Evolutionary conservation across 1,140 invertebrate species (phyloP).

Genomic region (Neoseiulus cucumeris): DNA sequence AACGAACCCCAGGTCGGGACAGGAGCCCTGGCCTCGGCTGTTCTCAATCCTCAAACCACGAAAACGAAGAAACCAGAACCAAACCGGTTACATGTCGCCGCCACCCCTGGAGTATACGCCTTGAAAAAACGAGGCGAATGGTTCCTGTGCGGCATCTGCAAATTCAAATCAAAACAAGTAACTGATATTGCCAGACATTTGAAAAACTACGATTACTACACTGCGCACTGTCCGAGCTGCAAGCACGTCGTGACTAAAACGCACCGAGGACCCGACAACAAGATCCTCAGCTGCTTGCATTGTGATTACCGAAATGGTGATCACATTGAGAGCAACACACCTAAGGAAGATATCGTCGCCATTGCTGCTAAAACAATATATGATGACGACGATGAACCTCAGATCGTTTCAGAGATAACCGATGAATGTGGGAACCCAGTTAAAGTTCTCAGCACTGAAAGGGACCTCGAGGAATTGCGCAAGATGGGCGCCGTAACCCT

Average conservation of each 20-base stretch:
- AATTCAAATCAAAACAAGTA: background rate
- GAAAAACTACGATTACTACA: background rate
- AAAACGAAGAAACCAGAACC: background rate
- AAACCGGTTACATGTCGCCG: background rate
- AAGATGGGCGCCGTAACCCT: background rate
- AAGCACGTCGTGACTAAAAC: background rate
- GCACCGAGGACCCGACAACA: background rate
- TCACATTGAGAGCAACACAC: background rate
- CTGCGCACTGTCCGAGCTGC: background rate
- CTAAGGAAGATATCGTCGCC: slow-evolving; percentile 3
- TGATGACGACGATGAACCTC: slow-evolving; percentile 3
- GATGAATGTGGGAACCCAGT: background rate
- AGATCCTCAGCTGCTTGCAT: slow-evolving; percentile 7
- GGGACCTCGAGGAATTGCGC: background rate
- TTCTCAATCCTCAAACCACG: too few species aligned
- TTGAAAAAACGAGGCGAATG: background rate
- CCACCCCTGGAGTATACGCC: background rate
- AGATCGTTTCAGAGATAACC: background rate
- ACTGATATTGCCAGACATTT: background rate
- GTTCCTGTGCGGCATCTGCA: background rate
- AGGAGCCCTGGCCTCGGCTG: too few species aligned
- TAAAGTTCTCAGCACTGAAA: background rate
- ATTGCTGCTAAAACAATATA: background rate
- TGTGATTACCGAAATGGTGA: slow-evolving; percentile 2
- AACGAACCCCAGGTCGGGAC: too few species aligned